Percentiles rank a stretch among this genome's conserved stretches.
phyloP scores from a whole-genome alignment of 2,113 vertebrate species.

The Silurus glanis region DNA sequence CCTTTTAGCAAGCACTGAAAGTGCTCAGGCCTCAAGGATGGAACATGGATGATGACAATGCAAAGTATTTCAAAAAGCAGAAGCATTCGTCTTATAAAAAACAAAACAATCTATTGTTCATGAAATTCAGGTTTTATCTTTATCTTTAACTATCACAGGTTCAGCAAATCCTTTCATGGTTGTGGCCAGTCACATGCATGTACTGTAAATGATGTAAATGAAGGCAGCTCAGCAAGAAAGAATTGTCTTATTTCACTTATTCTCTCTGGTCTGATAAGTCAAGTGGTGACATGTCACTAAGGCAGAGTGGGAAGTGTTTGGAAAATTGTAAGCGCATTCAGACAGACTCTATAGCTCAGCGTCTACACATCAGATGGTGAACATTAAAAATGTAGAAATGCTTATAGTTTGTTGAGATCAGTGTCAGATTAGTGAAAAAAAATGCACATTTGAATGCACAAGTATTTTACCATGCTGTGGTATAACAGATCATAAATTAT shows the following conservation, averaged over 20 bases:
- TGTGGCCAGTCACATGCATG: background rate
- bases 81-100: background rate
- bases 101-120: background rate
- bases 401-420: no score
- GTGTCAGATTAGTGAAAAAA: no score
- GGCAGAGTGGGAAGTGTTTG: no score
- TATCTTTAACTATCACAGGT: background rate
- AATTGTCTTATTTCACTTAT: background rate
- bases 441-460: no score
- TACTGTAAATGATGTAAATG: background rate
- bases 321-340: no score
- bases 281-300: background rate
- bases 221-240: background rate
- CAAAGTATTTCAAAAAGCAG: background rate
- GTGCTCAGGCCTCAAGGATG: background rate
- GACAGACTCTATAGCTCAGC: no score
- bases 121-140: no score
- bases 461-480: background rate
- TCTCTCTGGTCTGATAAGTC: background rate
- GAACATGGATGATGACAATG: background rate
- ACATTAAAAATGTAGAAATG: no score
- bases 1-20: background rate
- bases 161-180: background rate
- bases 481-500: background rate
- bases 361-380: no score